Base-by-base conservation (phyloP, 2,113 vertebrate genomes). In the Oryzias woworae region DNA sequence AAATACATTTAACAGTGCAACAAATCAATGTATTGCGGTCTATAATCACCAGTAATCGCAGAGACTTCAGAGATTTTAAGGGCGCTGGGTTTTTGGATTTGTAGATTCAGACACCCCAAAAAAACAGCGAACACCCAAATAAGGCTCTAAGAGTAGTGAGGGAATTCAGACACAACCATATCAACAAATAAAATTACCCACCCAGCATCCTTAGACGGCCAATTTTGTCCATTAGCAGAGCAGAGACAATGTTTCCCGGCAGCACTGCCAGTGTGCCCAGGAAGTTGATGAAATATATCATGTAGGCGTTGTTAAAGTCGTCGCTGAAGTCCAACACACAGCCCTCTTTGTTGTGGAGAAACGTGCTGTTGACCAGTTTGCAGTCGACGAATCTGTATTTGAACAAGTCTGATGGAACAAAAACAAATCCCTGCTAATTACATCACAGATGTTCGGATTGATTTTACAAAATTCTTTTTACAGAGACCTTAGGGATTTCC, bases 221-320 rank as follows among this genome's bases (percentile, higher is more conserved):
- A 0, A 99, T 96, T 92, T 99, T 99, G 90, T 99, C 97, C 97
- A 99, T 98, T 66, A 99, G 92, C 65, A 99, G 89, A 3, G 97
- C 97, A 0, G 96, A 98, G 69, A 98, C 96, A 0, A 98, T 99
- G 86, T 99, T 98, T 15, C 97, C 96, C 0, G 97, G 97, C 46
- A 99, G 92, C 68, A 98, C 96, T 0, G 97, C 97, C 86, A 99
- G 73, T 0, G 96, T 96, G 70, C 96, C 96, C 22, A 98, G 70
- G 90, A 99, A 99, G 91, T 95, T 99, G 84, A 98, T 96, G 0
- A 99, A 99, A 86, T 99, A 99, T 60, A 99, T 94, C 97, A 98
- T 98, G 94, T 99, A 99, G 82, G 97, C 97, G 0, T 95, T 98
- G 72, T 98, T 98, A 15, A 89, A 89, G 75, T 98, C 96, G 0